Evolutionary conservation across 1,140 invertebrate species (phyloP).

Genomic region (Drosophila ohnishii): DNA sequence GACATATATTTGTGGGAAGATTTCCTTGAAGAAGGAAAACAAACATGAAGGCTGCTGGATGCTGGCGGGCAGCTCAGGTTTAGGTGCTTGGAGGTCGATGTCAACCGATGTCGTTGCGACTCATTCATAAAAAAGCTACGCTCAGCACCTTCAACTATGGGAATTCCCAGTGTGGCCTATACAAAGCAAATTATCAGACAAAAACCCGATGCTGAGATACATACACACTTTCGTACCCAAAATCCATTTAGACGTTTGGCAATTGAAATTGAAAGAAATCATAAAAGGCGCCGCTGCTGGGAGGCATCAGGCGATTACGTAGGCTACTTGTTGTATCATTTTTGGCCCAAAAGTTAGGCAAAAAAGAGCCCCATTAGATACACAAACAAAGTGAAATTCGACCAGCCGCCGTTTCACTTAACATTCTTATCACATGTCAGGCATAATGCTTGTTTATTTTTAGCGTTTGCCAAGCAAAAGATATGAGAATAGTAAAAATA

Average conservation of each 20-base stretch:
- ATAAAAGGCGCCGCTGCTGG: slow-evolving; percentile 17
- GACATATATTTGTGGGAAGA: neutral
- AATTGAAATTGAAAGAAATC: slow-evolving; percentile 39
- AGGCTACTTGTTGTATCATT: slow-evolving; percentile 35
- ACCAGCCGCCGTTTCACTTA: slow-evolving; percentile 41
- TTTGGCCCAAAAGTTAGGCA: slow-evolving; percentile 15
- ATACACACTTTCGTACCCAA: neutral
- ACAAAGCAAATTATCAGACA: neutral
- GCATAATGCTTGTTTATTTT: slow-evolving; percentile 39
- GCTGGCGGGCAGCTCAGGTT: slow-evolving; percentile 2
- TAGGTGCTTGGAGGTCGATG: slow-evolving; percentile 8
- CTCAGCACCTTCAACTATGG: slow-evolving; percentile 15
- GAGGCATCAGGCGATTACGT: slow-evolving; percentile 23
- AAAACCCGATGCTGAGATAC: slow-evolving; percentile 8
- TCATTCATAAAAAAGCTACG: slow-evolving; percentile 41
- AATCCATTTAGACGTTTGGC: slow-evolving; percentile 27
- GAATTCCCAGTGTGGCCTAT: slow-evolving; percentile 16
- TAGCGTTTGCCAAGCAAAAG: slow-evolving; percentile 12
- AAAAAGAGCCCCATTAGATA: slow-evolving; percentile 29
- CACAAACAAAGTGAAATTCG: slow-evolving; percentile 47
- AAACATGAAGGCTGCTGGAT: slow-evolving; percentile 10
- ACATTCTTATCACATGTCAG: slow-evolving; percentile 52
- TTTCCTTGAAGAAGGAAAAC: slow-evolving; percentile 10
- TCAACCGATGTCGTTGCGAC: neutral
- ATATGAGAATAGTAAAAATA: slow-evolving; percentile 30